Percentiles rank a stretch among this genome's conserved stretches.
These are phyloP conservation scores for Tanytarsus gracilentus DNA, from an alignment of 2,888 invertebrate species.

Conservation along the genomic window DNA sequence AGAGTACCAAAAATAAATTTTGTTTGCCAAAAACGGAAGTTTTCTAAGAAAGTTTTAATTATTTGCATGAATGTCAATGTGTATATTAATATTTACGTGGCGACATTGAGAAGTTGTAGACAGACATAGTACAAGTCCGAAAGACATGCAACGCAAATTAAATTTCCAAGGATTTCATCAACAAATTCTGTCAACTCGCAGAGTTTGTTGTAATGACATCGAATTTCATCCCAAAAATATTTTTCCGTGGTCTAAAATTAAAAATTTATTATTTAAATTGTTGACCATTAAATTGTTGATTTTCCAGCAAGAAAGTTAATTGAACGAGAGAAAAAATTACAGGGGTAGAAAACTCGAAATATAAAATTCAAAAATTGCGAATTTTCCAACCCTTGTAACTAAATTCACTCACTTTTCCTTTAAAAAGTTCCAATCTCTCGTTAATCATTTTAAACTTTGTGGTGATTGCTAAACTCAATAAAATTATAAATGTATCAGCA, in stretches of 20 bases:
- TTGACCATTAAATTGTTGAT: not conserved
- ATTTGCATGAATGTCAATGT: not conserved
- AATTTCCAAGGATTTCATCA: not conserved
- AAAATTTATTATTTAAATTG: not conserved
- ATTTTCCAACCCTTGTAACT: not conserved
- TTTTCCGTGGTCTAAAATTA: not conserved
- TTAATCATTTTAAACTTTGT: not conserved
- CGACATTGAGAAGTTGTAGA: slow-evolving; percentile 11
- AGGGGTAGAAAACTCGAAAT: no score
- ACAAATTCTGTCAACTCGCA: not conserved
- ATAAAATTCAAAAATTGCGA: no score
- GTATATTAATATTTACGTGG: not conserved
- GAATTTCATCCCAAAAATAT: not conserved
- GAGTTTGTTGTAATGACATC: not conserved
- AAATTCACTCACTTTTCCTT: not conserved
- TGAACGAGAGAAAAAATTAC: no score
- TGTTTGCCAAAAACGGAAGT: slow-evolving; percentile 14
- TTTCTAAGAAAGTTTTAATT: not conserved
- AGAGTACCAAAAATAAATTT: slow-evolving; percentile 19
- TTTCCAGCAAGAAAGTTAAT: no score
- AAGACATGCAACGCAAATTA: not conserved
- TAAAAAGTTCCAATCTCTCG: not conserved
- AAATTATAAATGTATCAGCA: not conserved
- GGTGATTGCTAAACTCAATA: not conserved
- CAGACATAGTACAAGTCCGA: slow-evolving; percentile 1